These are phyloP conservation scores for Trissolcus basalis DNA, from an alignment of 1,140 invertebrate species.

Conservation along the genomic window DNA sequence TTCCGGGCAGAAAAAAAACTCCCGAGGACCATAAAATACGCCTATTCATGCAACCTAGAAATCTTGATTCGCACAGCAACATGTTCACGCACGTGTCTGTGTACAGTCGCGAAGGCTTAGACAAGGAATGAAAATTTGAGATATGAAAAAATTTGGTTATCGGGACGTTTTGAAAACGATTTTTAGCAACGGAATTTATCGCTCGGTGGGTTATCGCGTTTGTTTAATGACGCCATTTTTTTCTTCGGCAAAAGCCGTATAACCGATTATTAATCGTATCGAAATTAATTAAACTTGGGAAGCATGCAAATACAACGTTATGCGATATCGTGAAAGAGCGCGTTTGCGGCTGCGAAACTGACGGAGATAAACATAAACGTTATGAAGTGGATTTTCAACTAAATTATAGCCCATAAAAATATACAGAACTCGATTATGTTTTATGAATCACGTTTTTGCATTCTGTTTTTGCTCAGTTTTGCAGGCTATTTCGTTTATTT, in stretches of 20 bases:
- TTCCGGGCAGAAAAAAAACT: constrained; percentile 60
- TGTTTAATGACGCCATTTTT: constrained; percentile 58
- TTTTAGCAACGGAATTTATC: constrained; percentile 36
- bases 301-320: constrained; percentile 74
- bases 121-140: constrained; percentile 25
- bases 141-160: constrained; percentile 55
- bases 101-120: constrained; percentile 11
- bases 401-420: constrained; percentile 73
- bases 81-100: constrained; percentile 11
- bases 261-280: constrained; percentile 66
- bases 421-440: constrained; percentile 71
- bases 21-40: constrained; percentile 37
- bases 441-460: constrained; percentile 67
- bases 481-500: constrained; percentile 35
- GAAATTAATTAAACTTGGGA: constrained; percentile 75
- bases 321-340: constrained; percentile 64
- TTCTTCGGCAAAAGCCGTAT: constrained; percentile 52
- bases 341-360: constrained; percentile 36
- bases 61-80: constrained; percentile 22
- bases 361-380: constrained; percentile 49
- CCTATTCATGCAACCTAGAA: constrained; percentile 41
- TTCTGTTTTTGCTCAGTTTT: constrained; percentile 30
- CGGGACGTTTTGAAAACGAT: constrained; percentile 65
- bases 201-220: constrained; percentile 49
- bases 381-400: constrained; percentile 53